Conservation (phyloP, 1,140 invertebrate species). For the Drosophila takahashii region DNA sequence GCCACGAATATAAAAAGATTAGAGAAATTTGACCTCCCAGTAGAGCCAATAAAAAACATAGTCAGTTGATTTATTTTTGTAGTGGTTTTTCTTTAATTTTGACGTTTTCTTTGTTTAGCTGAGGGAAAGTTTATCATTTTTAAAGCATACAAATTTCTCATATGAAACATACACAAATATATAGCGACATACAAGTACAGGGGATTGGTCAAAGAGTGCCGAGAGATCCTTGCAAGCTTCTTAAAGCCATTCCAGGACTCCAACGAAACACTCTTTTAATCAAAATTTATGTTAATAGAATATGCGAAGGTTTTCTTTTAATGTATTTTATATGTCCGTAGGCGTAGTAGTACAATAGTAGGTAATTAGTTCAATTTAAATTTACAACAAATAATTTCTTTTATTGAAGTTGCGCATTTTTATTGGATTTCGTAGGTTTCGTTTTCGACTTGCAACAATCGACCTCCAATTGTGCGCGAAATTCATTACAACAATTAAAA, state of each 20-base stretch:
- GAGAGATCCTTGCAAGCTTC: constrained; percentile 12
- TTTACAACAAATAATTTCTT: constrained; percentile 77
- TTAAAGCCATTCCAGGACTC: background rate
- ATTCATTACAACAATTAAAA: constrained; percentile 62
- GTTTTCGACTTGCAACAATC: constrained; percentile 5
- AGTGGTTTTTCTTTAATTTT: constrained; percentile 56
- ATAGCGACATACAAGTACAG: constrained; percentile 65
- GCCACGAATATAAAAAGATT: background rate
- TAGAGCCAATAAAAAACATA: background rate
- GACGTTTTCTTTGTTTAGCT: constrained; percentile 49
- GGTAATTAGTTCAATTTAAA: constrained; percentile 69
- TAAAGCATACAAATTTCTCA: constrained; percentile 69
- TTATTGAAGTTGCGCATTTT: constrained; percentile 33
- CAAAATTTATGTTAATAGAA: constrained; percentile 45
- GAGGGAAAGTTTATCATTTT: constrained; percentile 56
- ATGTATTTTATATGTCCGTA: constrained; percentile 42
- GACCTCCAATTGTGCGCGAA: constrained; percentile 36
- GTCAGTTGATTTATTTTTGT: constrained; percentile 36
- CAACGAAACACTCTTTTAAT: constrained; percentile 6
- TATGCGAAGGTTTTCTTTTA: constrained; percentile 49
- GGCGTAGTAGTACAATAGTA: constrained; percentile 43
- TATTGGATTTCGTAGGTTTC: constrained; percentile 33
- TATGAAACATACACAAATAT: constrained; percentile 65
- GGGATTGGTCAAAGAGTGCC: constrained; percentile 17
- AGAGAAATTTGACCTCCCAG: background rate